Percentiles rank a stretch among this genome's conserved stretches.
These are phyloP conservation scores for Trilocha varians DNA, from an alignment of 2,888 invertebrate genomes.

Conservation along the genomic window DNA sequence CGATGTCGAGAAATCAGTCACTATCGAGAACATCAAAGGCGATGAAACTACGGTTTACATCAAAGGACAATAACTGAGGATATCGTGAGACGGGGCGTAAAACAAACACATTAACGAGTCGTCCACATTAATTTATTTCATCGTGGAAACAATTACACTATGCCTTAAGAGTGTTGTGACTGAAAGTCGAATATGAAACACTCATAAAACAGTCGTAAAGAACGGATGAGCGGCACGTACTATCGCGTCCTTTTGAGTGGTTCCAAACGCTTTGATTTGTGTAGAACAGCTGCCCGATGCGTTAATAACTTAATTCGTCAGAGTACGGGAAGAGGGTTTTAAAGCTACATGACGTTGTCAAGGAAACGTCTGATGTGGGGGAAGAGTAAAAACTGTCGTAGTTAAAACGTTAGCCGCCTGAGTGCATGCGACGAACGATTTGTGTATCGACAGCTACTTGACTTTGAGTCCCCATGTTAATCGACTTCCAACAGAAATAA, in stretches of 20 bases:
- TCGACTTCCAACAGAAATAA: slow-evolving; percentile 45
- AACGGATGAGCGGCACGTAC: slow-evolving; percentile 35
- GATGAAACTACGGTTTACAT: slow-evolving; percentile 38
- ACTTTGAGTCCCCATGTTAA: slow-evolving; percentile 35
- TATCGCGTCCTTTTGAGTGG: slow-evolving; percentile 43
- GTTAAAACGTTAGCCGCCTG: slow-evolving; percentile 21
- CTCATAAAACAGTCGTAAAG: slow-evolving; percentile 65
- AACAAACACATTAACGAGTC: slow-evolving; percentile 53
- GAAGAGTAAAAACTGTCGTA: slow-evolving; percentile 39
- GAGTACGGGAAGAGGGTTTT: slow-evolving; percentile 63
- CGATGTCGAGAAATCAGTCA: slow-evolving; percentile 25
- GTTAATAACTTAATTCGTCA: slow-evolving; percentile 74
- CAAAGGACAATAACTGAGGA: slow-evolving; percentile 53
- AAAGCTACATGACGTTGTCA: slow-evolving; percentile 49
- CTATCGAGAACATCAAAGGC: slow-evolving; percentile 51
- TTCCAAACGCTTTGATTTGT: slow-evolving; percentile 67
- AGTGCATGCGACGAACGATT: slow-evolving; percentile 48
- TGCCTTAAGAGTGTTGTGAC: slow-evolving; percentile 33
- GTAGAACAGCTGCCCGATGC: slow-evolving; percentile 62
- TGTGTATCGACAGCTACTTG: slow-evolving; percentile 47
- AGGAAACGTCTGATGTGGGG: slow-evolving; percentile 47
- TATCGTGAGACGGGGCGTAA: slow-evolving; percentile 38
- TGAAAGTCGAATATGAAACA: slow-evolving; percentile 64
- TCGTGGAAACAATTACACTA: slow-evolving; percentile 56
- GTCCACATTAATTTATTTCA: slow-evolving; percentile 60